phyloP scores from a whole-genome alignment of 2,113 vertebrate species.

The Ammodytes marinus region DNA sequence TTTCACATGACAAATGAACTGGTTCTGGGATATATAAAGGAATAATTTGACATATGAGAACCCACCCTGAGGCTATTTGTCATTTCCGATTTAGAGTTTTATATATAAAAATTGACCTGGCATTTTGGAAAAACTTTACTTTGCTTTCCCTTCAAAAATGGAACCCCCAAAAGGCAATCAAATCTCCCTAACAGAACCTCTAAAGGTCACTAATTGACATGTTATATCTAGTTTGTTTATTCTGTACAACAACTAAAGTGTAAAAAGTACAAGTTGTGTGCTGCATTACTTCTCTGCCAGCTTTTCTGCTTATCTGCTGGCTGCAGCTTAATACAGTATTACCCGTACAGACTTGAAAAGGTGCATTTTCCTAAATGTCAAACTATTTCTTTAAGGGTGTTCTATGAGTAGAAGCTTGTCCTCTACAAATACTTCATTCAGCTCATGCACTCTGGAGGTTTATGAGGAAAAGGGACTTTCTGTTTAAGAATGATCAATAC shows the following conservation, averaged over 20 bases:
- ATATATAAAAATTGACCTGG: no score
- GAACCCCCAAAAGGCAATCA: not conserved
- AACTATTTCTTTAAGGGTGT: not conserved
- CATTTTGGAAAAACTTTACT: no score
- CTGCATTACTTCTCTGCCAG: not conserved
- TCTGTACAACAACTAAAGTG: not conserved
- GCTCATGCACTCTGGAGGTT: not conserved
- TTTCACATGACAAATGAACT: not conserved
- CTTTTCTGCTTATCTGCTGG: not conserved
- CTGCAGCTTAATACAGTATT: not conserved
- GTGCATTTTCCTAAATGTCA: not conserved
- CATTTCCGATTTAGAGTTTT: not conserved
- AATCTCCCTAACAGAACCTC: not conserved
- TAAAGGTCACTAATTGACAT: not conserved
- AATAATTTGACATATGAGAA: not conserved
- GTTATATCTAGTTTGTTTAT: not conserved
- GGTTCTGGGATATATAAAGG: not conserved
- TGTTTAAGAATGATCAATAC: not conserved
- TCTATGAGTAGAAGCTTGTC: not conserved
- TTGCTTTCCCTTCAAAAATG: no score
- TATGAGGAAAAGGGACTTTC: not conserved
- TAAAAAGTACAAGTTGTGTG: not conserved
- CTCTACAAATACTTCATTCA: constrained; percentile 12
- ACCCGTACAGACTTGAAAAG: not conserved
- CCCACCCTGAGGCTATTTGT: not conserved